These are phyloP conservation scores for Chironomus tepperi DNA, from an alignment of 1,140 invertebrate genomes.

Conservation along the genomic window DNA sequence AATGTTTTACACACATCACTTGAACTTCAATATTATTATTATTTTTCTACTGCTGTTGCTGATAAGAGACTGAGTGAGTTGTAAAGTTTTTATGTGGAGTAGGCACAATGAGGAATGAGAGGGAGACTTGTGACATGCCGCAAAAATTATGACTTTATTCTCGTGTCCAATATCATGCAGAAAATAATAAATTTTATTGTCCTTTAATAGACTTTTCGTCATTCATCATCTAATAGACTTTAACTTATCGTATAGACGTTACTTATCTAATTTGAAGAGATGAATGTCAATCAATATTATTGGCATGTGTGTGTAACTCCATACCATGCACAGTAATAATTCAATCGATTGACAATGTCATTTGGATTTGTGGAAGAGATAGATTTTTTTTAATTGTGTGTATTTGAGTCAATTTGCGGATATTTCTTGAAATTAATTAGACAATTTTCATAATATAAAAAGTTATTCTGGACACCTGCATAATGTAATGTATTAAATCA, in stretches of 20 bases:
- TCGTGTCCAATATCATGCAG: too few relatives aligned
- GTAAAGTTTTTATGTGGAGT: neutral
- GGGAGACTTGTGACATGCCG: neutral
- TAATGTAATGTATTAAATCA: neutral
- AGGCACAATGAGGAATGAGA: neutral
- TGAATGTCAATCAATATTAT: conserved; percentile 20
- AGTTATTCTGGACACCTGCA: neutral
- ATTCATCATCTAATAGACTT: too few relatives aligned
- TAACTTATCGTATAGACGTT: too few relatives aligned
- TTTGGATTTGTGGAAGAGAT: neutral
- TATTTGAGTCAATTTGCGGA: too few relatives aligned
- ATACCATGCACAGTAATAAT: neutral
- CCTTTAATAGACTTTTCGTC: neutral
- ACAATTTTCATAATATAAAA: neutral
- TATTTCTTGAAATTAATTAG: neutral
- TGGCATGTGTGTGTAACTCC: neutral
- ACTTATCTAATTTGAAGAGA: neutral
- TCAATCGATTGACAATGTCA: neutral
- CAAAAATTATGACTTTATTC: neutral
- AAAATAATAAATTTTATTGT: conserved; percentile 20
- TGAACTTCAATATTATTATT: too few relatives aligned
- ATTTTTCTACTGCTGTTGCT: neutral
- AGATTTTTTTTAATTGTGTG: neutral
- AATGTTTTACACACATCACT: too few relatives aligned
- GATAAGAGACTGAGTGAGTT: neutral